A percentile compares a stretch with the other conserved stretches of the same genome.
Conservation (phyloP, 2,888 invertebrate species). For the Scaptomyza tumidula region DNA sequence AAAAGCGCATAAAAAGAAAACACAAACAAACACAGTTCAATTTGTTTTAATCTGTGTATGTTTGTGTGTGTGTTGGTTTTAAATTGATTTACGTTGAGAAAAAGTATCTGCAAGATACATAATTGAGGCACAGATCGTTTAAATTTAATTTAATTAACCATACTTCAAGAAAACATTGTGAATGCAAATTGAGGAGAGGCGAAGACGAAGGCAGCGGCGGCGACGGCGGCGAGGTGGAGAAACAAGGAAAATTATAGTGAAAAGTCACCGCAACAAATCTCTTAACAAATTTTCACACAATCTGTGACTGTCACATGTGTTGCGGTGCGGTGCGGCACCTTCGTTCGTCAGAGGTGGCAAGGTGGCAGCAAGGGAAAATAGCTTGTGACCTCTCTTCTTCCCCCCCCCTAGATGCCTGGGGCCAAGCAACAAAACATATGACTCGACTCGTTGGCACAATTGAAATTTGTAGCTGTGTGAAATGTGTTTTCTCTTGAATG, state of each 20-base stretch:
- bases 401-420: background rate
- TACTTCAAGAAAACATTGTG: conserved; percentile 51
- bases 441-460: conserved; percentile 47
- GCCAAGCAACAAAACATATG: conserved; percentile 17
- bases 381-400: conserved; percentile 10
- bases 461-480: conserved; percentile 48
- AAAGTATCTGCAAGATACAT: conserved; percentile 26
- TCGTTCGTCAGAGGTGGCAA: conserved; percentile 10
- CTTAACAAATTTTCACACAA: conserved; percentile 68
- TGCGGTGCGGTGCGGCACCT: no score
- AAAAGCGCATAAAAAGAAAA: conserved; percentile 66
- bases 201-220: background rate
- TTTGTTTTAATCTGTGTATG: conserved; percentile 16
- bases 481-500: conserved; percentile 36
- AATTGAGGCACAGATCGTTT: conserved; percentile 45
- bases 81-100: conserved; percentile 37
- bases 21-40: conserved; percentile 27
- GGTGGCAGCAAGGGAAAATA: background rate
- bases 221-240: background rate
- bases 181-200: conserved; percentile 24
- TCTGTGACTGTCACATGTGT: conserved; percentile 68
- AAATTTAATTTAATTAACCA: conserved; percentile 64
- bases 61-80: conserved; percentile 3
- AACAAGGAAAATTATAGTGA: conserved; percentile 36
- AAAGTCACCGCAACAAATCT: conserved; percentile 63